Base-by-base conservation (phyloP, 1,140 invertebrate genomes). In the Eupeodes corollae region DNA sequence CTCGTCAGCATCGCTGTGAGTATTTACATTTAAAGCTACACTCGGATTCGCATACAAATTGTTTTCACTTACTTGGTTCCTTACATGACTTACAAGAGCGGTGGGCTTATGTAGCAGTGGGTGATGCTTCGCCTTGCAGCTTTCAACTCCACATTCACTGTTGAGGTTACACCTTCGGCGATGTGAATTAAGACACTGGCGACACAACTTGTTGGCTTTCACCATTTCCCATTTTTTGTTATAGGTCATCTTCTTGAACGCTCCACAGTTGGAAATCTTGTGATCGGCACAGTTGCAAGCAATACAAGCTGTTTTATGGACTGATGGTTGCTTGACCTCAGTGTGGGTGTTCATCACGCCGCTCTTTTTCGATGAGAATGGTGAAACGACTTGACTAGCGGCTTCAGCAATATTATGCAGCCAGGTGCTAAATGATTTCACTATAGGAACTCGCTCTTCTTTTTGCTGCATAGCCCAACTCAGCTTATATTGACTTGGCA, bases 151-250 rank as follows among this genome's bases (percentile, higher is more conserved):
- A 14, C 14, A 35, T 16, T 18, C 30, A 14, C 34, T 44, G n/a
- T 44, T 31, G 14, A 14, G 13, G n/a, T 6, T 32, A 30, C 19
- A 30, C 14, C 18, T 14, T 18, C 19, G 30, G n/a, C 18, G 6
- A 31, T 44, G 16, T 31, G 12, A 15, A 32, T 31, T 15, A 2
- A 8, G 31, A 13, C 43, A 44, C 26, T 33, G 43, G 10, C 32
- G 32, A 32, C 43, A 44, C 32, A 44, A 44, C 3, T 44, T 44
- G 18, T 34, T 44, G 3, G 13, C 35, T 44, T 44, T 44, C 31
- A 44, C 26, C 9, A 44, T 16, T 6, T 34, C 16, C 43, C 31
- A 44, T 9, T 34, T 16, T 13, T 14, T 6, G 2, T 33, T 34
- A 16, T 34, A 16, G 9, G 9, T 6, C 34, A 34, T 12, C 1